Evolutionary conservation across 2,113 vertebrate genomes (phyloP), one percentile per base, ranked within the genome.

Genomic region (Notarius lentiginosus): DNA sequence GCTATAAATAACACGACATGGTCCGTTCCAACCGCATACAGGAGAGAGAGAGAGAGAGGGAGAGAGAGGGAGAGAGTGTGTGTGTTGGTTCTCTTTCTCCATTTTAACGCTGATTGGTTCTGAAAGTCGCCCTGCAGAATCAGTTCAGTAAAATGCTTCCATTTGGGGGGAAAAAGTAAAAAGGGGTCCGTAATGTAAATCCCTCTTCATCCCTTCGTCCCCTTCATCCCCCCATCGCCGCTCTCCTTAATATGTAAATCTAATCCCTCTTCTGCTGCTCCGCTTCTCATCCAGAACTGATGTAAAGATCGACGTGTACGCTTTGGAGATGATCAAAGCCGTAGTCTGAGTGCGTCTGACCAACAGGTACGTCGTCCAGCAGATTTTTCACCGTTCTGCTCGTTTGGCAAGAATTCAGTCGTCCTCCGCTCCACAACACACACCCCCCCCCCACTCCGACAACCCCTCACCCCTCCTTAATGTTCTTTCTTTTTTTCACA

Each of bases 211-310:
- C 58, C 73, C 79, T 60, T 70, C 83, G 7, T 80, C n/a, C 82
- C 49, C 30, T 22, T 22, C 0, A 14, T 56, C 56, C 63, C 77
- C 87, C 79, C 49, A 86, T 82, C 51, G 70, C 83, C 89, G 87
- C 75, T 87, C 87, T 86, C 73, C 72, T 91, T 90, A 89, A 90
- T 90, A 90, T 90, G 90, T 89, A 90, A 90, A 91, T 91, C 41
- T 87, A 90, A 89, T 91, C 89, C 88, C 84, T 90, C 84, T 73
- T 81, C 86, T 85, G 85, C 89, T n/a, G 22, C 73, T 89, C 84
- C 76, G 80, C 86, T 84, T 87, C 68, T 68, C 83, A 49, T 75
- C 83, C 80, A 75, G 66, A 87, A 84, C 83, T 61, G 2, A 47
- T 34, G 18, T 22, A 11, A 9, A 73, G 5, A 75, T 49, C 49